A percentile compares a stretch with the other conserved stretches of the same genome.
phyloP scores from a whole-genome alignment of 2,888 invertebrate genomes.

The Mesorhabditis belari region DNA sequence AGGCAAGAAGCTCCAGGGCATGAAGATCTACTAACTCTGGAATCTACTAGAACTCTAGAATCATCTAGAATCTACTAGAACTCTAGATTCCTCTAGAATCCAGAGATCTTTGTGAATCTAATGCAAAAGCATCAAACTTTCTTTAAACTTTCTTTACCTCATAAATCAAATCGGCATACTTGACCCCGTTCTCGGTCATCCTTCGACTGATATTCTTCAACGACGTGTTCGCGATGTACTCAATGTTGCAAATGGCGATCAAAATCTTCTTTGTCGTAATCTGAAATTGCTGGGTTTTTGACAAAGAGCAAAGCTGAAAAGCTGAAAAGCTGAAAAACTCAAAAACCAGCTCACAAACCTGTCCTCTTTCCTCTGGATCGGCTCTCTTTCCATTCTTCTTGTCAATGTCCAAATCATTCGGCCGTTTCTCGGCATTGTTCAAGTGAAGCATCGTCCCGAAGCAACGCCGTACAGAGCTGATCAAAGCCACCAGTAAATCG shows the following conservation, averaged over 20 bases:
- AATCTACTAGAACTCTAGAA: too few species aligned
- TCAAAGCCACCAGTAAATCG: slow-evolving; percentile 34
- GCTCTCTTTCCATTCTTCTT: not conserved
- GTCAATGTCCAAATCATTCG: not conserved
- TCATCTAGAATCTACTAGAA: too few species aligned
- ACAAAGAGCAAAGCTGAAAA: too few species aligned
- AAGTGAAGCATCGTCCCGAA: slow-evolving; percentile 11
- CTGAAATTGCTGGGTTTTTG: slow-evolving; percentile 1
- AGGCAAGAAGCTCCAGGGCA: too few species aligned
- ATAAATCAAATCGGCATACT: slow-evolving; percentile 43
- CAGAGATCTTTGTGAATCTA: not conserved
- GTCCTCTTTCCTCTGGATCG: not conserved
- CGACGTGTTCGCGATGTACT: slow-evolving; percentile 45
- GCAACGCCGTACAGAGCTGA: slow-evolving; percentile 24
- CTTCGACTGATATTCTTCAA: slow-evolving; percentile 40
- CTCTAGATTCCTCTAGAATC: too few species aligned
- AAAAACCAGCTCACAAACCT: not conserved
- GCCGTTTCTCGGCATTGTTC: not conserved
- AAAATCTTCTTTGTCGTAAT: slow-evolving; percentile 43
- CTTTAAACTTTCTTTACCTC: slow-evolving; percentile 28
- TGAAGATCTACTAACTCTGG: not conserved
- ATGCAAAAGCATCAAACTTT: not conserved
- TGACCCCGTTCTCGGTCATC: slow-evolving; percentile 44
- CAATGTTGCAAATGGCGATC: slow-evolving; percentile 48
- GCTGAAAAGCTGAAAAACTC: too few species aligned